Conservation (phyloP, 2,888 invertebrate species). For the Xestia c-nigrum region DNA sequence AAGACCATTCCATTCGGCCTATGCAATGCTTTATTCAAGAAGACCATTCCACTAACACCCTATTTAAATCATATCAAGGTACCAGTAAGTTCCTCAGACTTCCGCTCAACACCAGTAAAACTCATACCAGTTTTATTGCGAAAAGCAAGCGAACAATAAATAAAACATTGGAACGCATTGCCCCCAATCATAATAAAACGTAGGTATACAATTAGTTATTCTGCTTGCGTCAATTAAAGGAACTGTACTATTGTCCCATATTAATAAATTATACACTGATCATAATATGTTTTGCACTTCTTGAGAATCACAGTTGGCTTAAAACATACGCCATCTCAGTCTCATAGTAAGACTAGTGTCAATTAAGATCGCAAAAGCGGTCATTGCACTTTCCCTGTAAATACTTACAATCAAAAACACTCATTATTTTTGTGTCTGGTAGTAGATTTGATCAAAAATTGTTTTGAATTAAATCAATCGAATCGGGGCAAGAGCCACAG, state of each 20-base stretch:
- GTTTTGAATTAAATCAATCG: too few relatives aligned
- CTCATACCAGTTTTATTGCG: background rate
- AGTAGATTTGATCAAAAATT: too few relatives aligned
- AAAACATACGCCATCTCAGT: background rate
- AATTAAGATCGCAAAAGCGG: too few relatives aligned
- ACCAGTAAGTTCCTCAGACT: background rate
- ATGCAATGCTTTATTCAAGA: too few relatives aligned
- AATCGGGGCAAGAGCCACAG: too few relatives aligned
- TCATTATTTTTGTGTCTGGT: too few relatives aligned
- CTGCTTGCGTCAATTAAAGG: slow-evolving; percentile 33
- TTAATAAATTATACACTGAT: slow-evolving; percentile 41
- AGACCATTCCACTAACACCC: background rate
- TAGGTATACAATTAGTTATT: slow-evolving; percentile 37
- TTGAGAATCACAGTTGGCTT: too few relatives aligned
- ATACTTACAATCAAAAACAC: too few relatives aligned
- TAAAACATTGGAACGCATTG: slow-evolving; percentile 23
- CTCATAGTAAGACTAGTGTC: too few relatives aligned
- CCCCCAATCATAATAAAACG: slow-evolving; percentile 47
- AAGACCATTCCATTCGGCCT: too few relatives aligned
- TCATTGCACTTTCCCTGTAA: too few relatives aligned
- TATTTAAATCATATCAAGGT: background rate
- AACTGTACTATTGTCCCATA: slow-evolving; percentile 34
- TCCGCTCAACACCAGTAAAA: slow-evolving; percentile 11
- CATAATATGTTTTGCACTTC: slow-evolving; percentile 24
- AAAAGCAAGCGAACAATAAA: slow-evolving; percentile 28